Base-by-base conservation (phyloP, 1,140 invertebrate species). In the Drosophila takahashii region DNA sequence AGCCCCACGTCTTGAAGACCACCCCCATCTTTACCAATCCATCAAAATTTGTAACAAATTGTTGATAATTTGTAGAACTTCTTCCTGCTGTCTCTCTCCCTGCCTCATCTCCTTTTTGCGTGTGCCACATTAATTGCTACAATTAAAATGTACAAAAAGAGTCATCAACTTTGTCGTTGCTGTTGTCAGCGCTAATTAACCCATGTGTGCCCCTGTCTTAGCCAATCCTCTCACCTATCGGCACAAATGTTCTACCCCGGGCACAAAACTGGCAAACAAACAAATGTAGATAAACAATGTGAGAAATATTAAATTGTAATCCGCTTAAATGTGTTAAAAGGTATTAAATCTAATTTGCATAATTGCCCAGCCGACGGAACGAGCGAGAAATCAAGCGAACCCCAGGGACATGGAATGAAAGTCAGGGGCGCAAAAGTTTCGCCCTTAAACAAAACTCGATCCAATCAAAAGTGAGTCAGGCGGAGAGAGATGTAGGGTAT, bases 291-390 rank as follows among this genome's bases (percentile, higher is more conserved):
- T 75, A 79, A 79, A 81, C 78, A 86, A 78, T 70, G 66, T 70
- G 64, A 70, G 36, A 91, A 91, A 91, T 90, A 91, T 91, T 91
- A 91, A 89, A 91, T 91, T 91, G 90, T 91, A 91, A 91, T 91
- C 90, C 90, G 89, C 90, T 91, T 91, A 91, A 91, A 91, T 89
- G 81, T 81, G 81, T 81, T 81, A 57, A 90, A 91, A 91, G 81
- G 90, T 79, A 91, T 91, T 91, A 86, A 69, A 85, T 72, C 84
- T 66, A 78, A 91, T 91, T 91, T 91, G 90, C 90, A 91, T 91
- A 91, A 91, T 91, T 91, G 89, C 67, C 77, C 64, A 81, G 39
- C 52, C 34, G 22, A 69, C 54, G 56, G 42, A 48, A 27, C 15
- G 36, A 52, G 48, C 36, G 32, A 36, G 32, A 51, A 77, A 15